These are phyloP conservation scores for Catonia carolina DNA, from an alignment of 2,888 invertebrate genomes.

Conservation along the genomic window DNA sequence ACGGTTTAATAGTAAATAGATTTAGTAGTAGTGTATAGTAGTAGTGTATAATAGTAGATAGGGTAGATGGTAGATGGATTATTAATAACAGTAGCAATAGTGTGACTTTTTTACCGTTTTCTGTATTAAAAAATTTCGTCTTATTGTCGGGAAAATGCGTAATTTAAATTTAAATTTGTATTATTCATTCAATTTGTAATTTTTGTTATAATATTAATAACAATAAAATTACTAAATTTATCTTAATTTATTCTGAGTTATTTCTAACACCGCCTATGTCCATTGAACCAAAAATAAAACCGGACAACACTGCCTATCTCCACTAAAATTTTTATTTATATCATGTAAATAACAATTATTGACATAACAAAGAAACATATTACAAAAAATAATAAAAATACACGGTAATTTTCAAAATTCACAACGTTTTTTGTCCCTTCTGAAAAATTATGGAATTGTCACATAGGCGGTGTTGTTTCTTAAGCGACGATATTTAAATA, in stretches of 20 bases:
- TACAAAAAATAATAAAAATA: background rate
- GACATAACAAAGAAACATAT: no score
- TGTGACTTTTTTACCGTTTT: background rate
- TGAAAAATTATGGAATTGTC: background rate
- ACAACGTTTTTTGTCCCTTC: background rate
- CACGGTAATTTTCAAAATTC: background rate
- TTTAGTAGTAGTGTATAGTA: background rate
- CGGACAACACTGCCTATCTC: constrained; percentile 4
- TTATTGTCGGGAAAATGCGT: no score
- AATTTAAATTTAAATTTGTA: background rate
- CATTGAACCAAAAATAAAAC: background rate
- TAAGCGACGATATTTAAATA: background rate
- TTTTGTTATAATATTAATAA: background rate
- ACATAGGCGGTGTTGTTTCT: no score
- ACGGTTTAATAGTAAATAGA: no score
- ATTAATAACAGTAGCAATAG: background rate
- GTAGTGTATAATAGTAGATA: background rate
- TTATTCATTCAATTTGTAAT: constrained; percentile 1
- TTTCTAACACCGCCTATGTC: background rate
- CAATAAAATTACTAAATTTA: no score
- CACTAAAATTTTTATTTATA: constrained; percentile 1
- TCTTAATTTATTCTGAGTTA: background rate
- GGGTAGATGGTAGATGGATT: background rate
- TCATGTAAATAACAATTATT: no score
- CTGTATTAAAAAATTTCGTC: background rate